phyloP scores from a whole-genome alignment of 2,113 vertebrate genomes.

The Tragelaphus buxtoni region DNA sequence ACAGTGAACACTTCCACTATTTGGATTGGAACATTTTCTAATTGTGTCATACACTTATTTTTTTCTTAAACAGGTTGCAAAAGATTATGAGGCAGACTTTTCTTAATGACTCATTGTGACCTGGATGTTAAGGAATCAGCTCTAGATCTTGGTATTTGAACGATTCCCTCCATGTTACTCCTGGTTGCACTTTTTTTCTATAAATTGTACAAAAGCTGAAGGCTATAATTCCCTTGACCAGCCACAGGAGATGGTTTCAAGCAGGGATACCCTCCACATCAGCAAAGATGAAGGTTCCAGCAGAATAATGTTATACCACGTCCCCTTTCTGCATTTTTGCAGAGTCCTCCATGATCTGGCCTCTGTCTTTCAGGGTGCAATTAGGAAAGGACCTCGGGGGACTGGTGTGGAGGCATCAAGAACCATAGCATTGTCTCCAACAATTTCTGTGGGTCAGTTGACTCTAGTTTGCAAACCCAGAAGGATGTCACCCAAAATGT shows the following conservation, averaged over 20 bases:
- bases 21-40: conserved; percentile 46
- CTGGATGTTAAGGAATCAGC: not conserved
- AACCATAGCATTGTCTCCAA: not conserved
- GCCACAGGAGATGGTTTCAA: not conserved
- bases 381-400: not conserved
- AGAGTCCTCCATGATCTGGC: not conserved
- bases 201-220: not conserved
- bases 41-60: not conserved
- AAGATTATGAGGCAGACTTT: not conserved
- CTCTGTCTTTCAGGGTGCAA: not conserved
- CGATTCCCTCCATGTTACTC: not conserved
- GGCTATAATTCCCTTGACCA: not conserved
- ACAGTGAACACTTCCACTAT: not conserved
- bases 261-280: not conserved
- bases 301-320: too few relatives aligned
- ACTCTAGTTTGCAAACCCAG: not conserved
- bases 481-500: not conserved
- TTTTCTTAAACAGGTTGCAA: not conserved
- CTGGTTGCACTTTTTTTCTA: not conserved
- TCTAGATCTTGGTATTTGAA: not conserved
- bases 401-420: not conserved
- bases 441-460: not conserved
- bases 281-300: not conserved
- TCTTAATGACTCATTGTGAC: not conserved
- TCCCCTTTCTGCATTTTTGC: not conserved